These are phyloP conservation scores for Druon quercuslanigerum DNA, from an alignment of 1,140 invertebrate species.

Conservation along the genomic window DNA sequence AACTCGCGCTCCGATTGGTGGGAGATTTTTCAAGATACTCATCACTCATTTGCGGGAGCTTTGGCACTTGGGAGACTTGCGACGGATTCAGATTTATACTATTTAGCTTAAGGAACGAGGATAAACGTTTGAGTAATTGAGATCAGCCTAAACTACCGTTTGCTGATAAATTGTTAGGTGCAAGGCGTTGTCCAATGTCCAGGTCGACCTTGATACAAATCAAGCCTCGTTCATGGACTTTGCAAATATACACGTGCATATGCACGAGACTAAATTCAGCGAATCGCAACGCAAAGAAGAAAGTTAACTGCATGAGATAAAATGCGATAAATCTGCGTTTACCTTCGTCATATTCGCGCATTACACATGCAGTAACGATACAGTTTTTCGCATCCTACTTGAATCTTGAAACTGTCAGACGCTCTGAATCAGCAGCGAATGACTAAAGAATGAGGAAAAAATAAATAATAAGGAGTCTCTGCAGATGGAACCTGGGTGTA, in stretches of 20 bases:
- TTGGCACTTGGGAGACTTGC: too few relatives aligned
- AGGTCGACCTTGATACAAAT: conserved; percentile 48
- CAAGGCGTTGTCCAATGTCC: conserved; percentile 40
- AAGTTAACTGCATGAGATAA: background rate
- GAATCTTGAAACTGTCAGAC: background rate
- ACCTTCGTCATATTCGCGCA: background rate
- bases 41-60: too few relatives aligned
- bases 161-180: conserved; percentile 50
- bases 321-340: conserved; percentile 16
- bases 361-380: background rate
- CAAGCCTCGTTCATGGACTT: conserved; percentile 44
- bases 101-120: background rate
- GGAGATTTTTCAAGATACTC: too few relatives aligned
- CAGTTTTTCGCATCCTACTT: conserved; percentile 10
- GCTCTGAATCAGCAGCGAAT: conserved; percentile 14
- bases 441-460: conserved; percentile 15
- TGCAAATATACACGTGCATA: background rate
- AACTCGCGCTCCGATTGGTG: too few relatives aligned
- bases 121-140: background rate
- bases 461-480: background rate
- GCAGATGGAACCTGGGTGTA: background rate
- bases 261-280: background rate
- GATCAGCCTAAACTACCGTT: conserved; percentile 42
- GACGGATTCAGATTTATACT: background rate
- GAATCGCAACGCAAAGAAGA: conserved; percentile 8